These are phyloP conservation scores for Callopanchax toddi DNA, from an alignment of 2,113 vertebrate species.

Conservation along the genomic window DNA sequence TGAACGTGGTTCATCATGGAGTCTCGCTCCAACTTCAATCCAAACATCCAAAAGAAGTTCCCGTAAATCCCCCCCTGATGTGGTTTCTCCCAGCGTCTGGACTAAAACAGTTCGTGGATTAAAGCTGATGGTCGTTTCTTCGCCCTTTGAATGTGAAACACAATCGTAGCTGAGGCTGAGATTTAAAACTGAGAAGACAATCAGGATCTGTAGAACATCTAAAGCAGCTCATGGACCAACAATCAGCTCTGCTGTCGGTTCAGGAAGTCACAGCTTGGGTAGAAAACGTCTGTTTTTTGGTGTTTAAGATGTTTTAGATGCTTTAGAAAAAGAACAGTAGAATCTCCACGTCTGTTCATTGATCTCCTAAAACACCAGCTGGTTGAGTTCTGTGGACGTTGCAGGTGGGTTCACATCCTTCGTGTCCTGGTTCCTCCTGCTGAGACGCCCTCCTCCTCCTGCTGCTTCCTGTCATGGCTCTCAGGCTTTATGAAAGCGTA, in stretches of 20 bases:
- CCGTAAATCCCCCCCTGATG: neutral
- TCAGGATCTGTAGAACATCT: slow-evolving; percentile 7
- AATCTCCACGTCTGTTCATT: neutral
- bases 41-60: neutral
- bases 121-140: neutral
- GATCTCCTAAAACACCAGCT: too few relatives aligned
- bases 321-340: neutral
- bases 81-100: neutral
- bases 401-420: slow-evolving; percentile 1
- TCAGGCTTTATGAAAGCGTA: neutral
- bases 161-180: slow-evolving; percentile 46
- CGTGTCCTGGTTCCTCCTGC: neutral
- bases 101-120: neutral
- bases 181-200: slow-evolving; percentile 16
- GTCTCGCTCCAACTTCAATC: neutral
- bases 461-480: slow-evolving; percentile 14
- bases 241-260: slow-evolving; percentile 21
- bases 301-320: neutral
- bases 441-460: slow-evolving; percentile 19
- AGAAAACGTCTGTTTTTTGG: too few relatives aligned
- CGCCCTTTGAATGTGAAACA: neutral
- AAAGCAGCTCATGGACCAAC: slow-evolving; percentile 9
- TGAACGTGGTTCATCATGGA: slow-evolving; percentile 91
- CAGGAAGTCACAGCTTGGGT: neutral
- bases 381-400: neutral